Base-by-base conservation (phyloP, 1,140 invertebrate species). In the Hydropsyche tenuis region DNA sequence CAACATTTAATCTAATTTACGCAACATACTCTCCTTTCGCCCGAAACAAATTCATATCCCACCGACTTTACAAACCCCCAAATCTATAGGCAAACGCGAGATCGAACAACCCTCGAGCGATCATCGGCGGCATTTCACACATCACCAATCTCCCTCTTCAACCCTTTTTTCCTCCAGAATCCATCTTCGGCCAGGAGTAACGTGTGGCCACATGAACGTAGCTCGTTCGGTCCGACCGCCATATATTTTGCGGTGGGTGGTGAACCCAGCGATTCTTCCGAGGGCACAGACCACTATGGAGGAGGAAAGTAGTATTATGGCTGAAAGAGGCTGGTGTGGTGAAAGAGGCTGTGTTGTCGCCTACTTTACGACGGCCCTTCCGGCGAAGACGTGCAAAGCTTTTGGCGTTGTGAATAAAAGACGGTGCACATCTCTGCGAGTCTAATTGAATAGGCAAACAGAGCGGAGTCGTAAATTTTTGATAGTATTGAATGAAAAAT, bases 381-480 rank as follows among this genome's bases (percentile, higher is more conserved):
- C 56, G 22, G 56, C 56, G 56, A 60, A 60, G 56, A 60, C 56
- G 56, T 60, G 56, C 56, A 25, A 60, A 60, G 56, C 20, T 60
- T 27, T 20, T 27, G 6, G n/a, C 48, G 16, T 20, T 20, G 48
- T 60, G 56, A 60, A 60, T 60, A 60, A 60, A 60, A 60, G 56
- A 60, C 20, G 56, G 22, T 12, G 23, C 56, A 25, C 56, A 60
- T 25, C 56, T 60, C 23, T 20, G 7, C 18, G 22, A 25, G 25
- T 60, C 56, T 60, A 60, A 60, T 60, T 60, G 56, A 60, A 60
- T 23, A 60, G 22, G 22, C 20, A 60, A 60, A 60, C 56, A 60
- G 56, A 25, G n/a, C n/a, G n/a, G n/a, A n/a, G n/a, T n/a, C n/a
- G n/a, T 53, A 53, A 53, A 53, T 4, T 37, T 37, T 37, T 4